Conservation (phyloP, 53 echinoderm and acorn worm genomes). For the Echinometra lucunter region DNA sequence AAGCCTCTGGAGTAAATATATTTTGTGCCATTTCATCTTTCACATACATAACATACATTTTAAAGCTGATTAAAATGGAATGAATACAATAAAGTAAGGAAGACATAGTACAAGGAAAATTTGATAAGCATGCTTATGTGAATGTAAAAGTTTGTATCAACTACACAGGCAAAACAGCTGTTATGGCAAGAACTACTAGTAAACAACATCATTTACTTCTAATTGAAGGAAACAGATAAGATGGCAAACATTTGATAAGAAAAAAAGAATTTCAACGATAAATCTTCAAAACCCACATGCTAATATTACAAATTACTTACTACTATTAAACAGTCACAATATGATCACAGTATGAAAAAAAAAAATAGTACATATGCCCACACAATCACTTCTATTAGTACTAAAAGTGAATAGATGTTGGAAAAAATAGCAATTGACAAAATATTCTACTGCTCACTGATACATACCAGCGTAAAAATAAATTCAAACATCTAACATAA, state of each 20-base stretch:
- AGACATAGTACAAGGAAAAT: not conserved
- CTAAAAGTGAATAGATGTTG: not conserved
- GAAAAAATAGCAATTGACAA: no score
- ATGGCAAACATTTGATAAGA: no score
- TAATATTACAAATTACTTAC: not conserved
- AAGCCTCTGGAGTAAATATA: not conserved
- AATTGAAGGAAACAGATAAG: not conserved
- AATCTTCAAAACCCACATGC: not conserved
- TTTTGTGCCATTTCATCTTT: not conserved
- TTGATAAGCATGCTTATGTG: not conserved
- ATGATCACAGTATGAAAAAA: not conserved
- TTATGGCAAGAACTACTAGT: not conserved
- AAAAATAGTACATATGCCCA: not conserved
- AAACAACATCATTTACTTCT: not conserved
- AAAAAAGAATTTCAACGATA: not conserved
- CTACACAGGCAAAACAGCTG: not conserved
- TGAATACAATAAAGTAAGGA: slow-evolving; percentile 1
- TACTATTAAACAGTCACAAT: no score
- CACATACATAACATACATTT: not conserved
- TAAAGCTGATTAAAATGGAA: not conserved
- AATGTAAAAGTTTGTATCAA: not conserved
- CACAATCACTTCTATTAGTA: not conserved
- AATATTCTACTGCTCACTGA: no score
- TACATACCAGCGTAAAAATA: no score
- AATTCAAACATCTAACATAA: no score